Evolutionary conservation across 2,888 invertebrate species (phyloP).

Genomic region (Aleiodes testaceus): DNA sequence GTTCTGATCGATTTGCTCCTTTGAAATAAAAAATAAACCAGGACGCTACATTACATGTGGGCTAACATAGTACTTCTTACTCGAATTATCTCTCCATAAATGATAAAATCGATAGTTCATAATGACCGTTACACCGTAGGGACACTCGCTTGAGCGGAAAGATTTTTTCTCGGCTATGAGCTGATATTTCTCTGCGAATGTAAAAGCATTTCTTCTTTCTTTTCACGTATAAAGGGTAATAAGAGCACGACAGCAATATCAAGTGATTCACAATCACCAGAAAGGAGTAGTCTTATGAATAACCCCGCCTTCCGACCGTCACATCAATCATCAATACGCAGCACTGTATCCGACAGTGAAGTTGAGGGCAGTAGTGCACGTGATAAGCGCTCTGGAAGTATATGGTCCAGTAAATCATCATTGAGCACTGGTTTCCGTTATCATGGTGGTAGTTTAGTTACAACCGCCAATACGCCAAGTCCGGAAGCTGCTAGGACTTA

Average conservation of each 20-base stretch:
- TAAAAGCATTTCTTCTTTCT: conserved; percentile 3
- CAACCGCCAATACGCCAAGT: conserved; percentile 87
- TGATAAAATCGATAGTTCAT: too few species aligned
- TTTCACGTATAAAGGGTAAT: conserved; percentile 63
- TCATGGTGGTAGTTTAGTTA: conserved; percentile 88
- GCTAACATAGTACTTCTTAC: too few species aligned
- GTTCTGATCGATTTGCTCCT: too few species aligned
- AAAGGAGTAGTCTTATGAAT: conserved; percentile 87
- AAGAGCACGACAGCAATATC: conserved; percentile 61
- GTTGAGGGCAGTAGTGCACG: conserved; percentile 83
- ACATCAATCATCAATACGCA: conserved; percentile 86
- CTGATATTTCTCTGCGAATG: background rate
- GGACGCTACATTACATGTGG: too few species aligned
- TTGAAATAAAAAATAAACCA: too few species aligned
- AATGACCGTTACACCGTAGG: too few species aligned
- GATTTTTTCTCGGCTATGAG: background rate
- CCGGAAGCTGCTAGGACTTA: conserved; percentile 93
- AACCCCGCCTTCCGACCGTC: conserved; percentile 84
- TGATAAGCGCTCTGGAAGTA: conserved; percentile 87
- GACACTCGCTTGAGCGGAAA: too few species aligned
- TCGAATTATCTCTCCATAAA: too few species aligned
- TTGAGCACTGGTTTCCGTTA: conserved; percentile 90
- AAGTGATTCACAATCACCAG: conserved; percentile 73
- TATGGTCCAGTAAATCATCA: conserved; percentile 92
- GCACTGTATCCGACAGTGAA: conserved; percentile 95